These are phyloP conservation scores for Uromys caudimaculatus DNA, from an alignment of 2,797 vertebrate genomes.

Conservation along the genomic window DNA sequence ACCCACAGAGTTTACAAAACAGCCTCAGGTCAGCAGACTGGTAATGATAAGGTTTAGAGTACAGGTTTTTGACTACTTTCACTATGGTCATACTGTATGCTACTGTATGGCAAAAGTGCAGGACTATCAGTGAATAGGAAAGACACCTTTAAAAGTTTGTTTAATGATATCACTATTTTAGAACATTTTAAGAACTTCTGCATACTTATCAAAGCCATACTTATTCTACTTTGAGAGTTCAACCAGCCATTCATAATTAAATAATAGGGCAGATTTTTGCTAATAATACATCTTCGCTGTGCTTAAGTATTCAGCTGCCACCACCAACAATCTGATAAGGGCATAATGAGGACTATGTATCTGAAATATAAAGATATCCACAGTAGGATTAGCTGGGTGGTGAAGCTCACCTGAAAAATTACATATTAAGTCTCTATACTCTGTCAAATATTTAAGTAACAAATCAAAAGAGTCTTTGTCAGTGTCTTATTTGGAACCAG, in stretches of 20 bases:
- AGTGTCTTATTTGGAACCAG: constrained; percentile 83
- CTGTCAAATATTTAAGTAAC: constrained; percentile 84
- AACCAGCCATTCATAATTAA: constrained; percentile 81
- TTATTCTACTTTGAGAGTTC: constrained; percentile 72
- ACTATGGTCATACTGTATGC: background rate
- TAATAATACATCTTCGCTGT: constrained; percentile 80
- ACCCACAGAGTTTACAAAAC: background rate
- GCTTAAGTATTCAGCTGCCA: constrained; percentile 69
- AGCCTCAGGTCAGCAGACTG: background rate
- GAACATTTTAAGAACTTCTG: constrained; percentile 69
- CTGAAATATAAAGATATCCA: constrained; percentile 69
- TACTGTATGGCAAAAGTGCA: constrained; percentile 13
- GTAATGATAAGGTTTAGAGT: background rate
- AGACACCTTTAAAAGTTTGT: constrained; percentile 41
- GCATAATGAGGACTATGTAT: constrained; percentile 44
- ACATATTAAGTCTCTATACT: constrained; percentile 54
- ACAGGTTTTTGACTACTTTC: background rate
- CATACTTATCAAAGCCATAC: constrained; percentile 68
- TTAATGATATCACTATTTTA: constrained; percentile 70
- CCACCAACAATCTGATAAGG: constrained; percentile 54
- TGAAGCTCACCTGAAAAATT: constrained; percentile 72
- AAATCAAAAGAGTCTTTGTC: constrained; percentile 79
- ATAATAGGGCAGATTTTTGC: constrained; percentile 80
- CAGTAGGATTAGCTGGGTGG: constrained; percentile 61
- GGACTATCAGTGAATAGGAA: constrained; percentile 26